Base-by-base conservation (phyloP, 2,113 vertebrate species). In the Falcunculus frontatus region DNA sequence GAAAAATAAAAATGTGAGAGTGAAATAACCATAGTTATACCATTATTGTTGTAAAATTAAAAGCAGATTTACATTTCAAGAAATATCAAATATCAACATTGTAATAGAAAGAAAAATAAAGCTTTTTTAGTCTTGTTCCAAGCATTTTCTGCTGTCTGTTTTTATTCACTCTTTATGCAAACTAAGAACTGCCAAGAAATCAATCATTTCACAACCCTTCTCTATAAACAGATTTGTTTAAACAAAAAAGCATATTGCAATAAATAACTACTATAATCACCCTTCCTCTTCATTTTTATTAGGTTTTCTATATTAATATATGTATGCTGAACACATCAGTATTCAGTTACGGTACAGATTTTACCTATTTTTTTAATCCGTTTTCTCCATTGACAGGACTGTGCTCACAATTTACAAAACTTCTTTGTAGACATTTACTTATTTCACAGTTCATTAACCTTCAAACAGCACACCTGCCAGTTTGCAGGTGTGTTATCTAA, bases 101-200 rank as follows among this genome's bases (percentile, higher is more conserved):
- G 91, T 84, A 97, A 96, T 4, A 97, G 91, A 97, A 97, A 97
- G 93, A 92, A 97, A 98, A 98, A 97, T 90, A 97, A 97, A 95
- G 89, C 37, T 10, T 87, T 96, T 97, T 90, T 93, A 83, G 87
- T 97, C 98, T 96, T 94, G 57, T 89, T 97, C 96, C 94, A 97
- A 97, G 93, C 95, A 97, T 96, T 98, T 79, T 94, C 41, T 84
- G 87, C 89, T 95, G 96, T 96, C 97, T 97, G 82, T 89, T 96
- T 96, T 95, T 81, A 93, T 75, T 93, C 86, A 77, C 39, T 88
- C 59, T 95, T 95, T 83, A 90, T 87, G 53, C 87, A 94, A 93
- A 92, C 64, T 69, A 79, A 77, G 70, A 90, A 46, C 64, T 94
- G 86, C 89, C 89, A 97, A 98, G 79, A 81, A 93, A 59, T 90